A percentile compares a stretch with the other conserved stretches of the same genome.
phyloP scores from a whole-genome alignment of 2,888 invertebrate species.

The Patella caerulea region DNA sequence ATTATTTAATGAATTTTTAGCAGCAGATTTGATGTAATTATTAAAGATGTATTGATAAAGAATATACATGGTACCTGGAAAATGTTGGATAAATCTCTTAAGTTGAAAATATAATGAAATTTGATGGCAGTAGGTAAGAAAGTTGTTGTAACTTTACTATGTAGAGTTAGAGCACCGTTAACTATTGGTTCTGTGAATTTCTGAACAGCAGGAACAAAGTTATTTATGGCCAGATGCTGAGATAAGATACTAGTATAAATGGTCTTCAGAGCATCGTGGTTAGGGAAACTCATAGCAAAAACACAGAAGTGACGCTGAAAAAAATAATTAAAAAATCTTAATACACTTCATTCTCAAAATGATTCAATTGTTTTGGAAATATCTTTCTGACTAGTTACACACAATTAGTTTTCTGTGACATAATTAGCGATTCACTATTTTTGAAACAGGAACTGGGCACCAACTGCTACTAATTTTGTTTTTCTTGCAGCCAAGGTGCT shows the following conservation, averaged over 20 bases:
- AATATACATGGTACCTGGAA: constrained; percentile 84
- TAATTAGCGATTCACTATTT: too few species aligned
- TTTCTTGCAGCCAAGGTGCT: too few species aligned
- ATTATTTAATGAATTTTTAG: neutral
- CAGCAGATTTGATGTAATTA: neutral
- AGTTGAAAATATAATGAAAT: constrained; percentile 96
- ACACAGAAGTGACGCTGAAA: constrained; percentile 73
- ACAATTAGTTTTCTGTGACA: too few species aligned
- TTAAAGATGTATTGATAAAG: neutral
- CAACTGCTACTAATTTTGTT: too few species aligned
- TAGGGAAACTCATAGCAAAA: constrained; percentile 82
- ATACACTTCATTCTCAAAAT: neutral
- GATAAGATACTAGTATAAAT: constrained; percentile 90
- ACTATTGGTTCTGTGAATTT: constrained; percentile 84
- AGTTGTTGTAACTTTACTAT: constrained; percentile 87
- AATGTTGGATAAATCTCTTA: constrained; percentile 93
- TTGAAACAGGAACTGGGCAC: too few species aligned
- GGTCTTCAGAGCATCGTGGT: constrained; percentile 84
- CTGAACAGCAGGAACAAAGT: constrained; percentile 81
- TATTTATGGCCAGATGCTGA: constrained; percentile 78
- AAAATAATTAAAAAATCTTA: constrained; percentile 14
- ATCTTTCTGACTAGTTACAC: too few species aligned
- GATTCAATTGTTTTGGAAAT: too few species aligned
- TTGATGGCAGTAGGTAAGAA: constrained; percentile 96
- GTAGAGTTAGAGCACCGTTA: constrained; percentile 85